Percentiles rank a stretch among this genome's conserved stretches.
phyloP scores from a whole-genome alignment of 2,888 invertebrate species.

The Artemia sp. region DNA sequence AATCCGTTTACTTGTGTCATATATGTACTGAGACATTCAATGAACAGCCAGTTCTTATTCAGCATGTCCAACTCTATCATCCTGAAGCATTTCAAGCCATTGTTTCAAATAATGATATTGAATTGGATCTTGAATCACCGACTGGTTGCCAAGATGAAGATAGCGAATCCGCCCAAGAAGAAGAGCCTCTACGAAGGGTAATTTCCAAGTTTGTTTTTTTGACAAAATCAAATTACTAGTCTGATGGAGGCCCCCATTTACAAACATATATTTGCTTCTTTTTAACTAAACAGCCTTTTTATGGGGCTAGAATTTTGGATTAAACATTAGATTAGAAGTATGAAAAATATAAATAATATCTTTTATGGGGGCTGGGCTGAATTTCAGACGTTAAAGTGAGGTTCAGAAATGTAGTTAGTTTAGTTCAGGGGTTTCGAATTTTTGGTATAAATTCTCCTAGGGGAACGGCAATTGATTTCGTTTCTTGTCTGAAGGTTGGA shows the following conservation, averaged over 20 bases:
- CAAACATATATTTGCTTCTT: no score
- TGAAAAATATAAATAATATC: no score
- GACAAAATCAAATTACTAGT: background rate
- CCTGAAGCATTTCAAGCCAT: conserved; percentile 58
- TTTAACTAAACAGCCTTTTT: no score
- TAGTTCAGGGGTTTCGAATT: no score
- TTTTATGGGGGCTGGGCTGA: no score
- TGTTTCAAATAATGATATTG: conserved; percentile 61
- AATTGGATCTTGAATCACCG: conserved; percentile 39
- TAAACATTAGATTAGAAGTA: no score
- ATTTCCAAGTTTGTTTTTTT: conserved; percentile 25
- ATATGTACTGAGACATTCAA: conserved; percentile 72
- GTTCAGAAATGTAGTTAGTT: no score
- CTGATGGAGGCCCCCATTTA: background rate
- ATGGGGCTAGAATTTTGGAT: no score
- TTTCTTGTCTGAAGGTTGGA: no score
- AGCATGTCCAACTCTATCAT: conserved; percentile 60
- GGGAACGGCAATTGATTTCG: no score
- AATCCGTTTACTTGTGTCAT: conserved; percentile 59
- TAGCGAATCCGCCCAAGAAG: conserved; percentile 14
- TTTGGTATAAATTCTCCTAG: no score
- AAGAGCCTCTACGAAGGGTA: conserved; percentile 60
- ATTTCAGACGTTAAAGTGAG: no score
- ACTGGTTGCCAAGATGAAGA: conserved; percentile 32
- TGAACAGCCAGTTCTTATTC: conserved; percentile 57